Base-by-base conservation (phyloP, 2,113 vertebrate genomes). In the Peucedramus taeniatus region DNA sequence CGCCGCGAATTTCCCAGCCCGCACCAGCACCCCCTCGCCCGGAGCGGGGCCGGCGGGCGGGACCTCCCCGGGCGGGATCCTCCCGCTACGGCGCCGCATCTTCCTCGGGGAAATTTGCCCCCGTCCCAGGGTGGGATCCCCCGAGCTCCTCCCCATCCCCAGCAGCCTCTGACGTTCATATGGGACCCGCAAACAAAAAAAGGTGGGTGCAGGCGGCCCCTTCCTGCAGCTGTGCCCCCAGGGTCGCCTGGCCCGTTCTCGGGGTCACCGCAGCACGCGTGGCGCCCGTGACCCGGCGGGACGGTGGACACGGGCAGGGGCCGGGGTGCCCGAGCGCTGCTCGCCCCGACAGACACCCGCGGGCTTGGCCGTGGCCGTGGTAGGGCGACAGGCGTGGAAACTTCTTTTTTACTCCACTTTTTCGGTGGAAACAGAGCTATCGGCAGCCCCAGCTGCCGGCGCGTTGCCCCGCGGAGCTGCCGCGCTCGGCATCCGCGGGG, bases 241-340 rank as follows among this genome's bases (percentile, higher is more conserved):
- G 31, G 15, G 21, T 6, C 3, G 1, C 30, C 49, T 16, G n/a
- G 11, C 3, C 12, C 19, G 7, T 15, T 5, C 18, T 18, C 13
- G 7, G 57, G 42, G 15, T n/a, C n/a, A n/a, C n/a, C n/a, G n/a
- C n/a, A n/a, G n/a, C 86, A 44, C 60, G 11, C 45, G 44, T 40
- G 74, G 37, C 5, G 13, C 35, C 27, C 11, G 13, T 11, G 39
- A 11, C 70, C n/a, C 33, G 13, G 37, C 31, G 45, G 70, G 57
- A 18, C 16, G 11, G 33, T 77, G 2, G 30, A 64, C 37, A 35
- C 10, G n/a, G 72, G 47, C 27, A 42, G 13, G 26, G 33, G 7
- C 13, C 7, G 23, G 8, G 37, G 0, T 44, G 6, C 26, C 50
- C 30, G 30, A 77, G 50, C 3, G 23, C 47, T 45, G 42, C 21